Conservation (phyloP, 2,113 vertebrate species). For the Nycticryphes semicollaris region DNA sequence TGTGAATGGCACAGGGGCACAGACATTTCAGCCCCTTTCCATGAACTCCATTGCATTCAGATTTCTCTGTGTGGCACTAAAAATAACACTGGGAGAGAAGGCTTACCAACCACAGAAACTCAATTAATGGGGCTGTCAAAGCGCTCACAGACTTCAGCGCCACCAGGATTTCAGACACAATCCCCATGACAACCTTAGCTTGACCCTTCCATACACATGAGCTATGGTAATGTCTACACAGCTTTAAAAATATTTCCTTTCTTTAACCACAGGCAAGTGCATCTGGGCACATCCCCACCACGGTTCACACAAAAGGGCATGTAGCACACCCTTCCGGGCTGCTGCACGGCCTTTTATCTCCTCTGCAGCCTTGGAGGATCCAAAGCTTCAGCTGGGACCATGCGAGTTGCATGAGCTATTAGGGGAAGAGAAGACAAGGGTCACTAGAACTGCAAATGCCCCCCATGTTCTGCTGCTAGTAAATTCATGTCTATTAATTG, state of each 20-base stretch:
- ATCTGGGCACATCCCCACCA: not conserved
- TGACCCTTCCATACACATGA: not conserved
- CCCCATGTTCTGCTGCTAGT: not conserved
- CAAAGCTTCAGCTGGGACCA: not conserved
- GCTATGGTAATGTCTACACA: constrained; percentile 5
- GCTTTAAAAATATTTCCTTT: constrained; percentile 24
- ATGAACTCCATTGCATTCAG: not conserved
- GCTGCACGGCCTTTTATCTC: not conserved
- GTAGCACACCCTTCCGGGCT: not conserved
- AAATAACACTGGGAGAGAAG: not conserved
- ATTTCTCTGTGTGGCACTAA: not conserved
- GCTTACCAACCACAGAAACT: constrained; percentile 12
- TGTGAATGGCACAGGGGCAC: not conserved
- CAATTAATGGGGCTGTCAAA: constrained; percentile 42
- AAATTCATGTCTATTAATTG: constrained; percentile 16
- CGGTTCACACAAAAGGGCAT: not conserved
- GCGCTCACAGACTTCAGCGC: constrained; percentile 12
- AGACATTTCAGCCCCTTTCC: not conserved
- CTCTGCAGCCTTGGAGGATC: not conserved
- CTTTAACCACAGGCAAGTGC: not conserved
- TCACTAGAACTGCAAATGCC: constrained; percentile 1
- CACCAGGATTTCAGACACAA: constrained; percentile 30
- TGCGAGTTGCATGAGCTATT: not conserved
- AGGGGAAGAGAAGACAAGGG: not conserved
- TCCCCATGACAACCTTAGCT: not conserved